Evolutionary conservation across 2,797 vertebrate genomes (phyloP).

Genomic region (Enteromius treurensis): DNA sequence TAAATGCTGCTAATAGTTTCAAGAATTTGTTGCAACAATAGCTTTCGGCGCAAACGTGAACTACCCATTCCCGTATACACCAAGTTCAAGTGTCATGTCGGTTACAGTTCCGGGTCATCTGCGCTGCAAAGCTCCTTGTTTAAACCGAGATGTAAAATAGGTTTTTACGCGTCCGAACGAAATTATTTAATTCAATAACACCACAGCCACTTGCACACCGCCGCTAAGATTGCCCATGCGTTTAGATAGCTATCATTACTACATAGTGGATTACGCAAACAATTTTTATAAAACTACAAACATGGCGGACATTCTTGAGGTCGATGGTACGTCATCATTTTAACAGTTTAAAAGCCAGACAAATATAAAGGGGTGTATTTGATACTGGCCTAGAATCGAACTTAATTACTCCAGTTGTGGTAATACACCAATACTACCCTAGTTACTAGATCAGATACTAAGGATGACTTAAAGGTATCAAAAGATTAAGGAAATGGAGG

Average conservation of each 20-base stretch:
- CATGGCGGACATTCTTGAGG: neutral
- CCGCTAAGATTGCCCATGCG: neutral
- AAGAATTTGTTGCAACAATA: constrained; percentile 8
- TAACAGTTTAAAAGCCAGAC: neutral
- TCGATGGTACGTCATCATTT: neutral
- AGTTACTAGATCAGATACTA: neutral
- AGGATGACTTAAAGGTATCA: neutral
- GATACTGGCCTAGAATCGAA: neutral
- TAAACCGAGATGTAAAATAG: neutral
- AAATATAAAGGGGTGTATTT: neutral
- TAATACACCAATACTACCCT: neutral
- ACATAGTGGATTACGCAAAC: neutral
- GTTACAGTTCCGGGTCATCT: constrained; percentile 16
- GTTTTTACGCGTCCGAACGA: neutral
- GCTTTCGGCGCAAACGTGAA: constrained; percentile 4
- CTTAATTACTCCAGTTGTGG: too few species aligned
- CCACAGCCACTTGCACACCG: neutral
- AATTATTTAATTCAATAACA: neutral
- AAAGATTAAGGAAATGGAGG: neutral
- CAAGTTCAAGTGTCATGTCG: neutral
- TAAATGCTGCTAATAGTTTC: neutral
- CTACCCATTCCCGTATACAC: constrained; percentile 22
- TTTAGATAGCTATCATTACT: neutral
- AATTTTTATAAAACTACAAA: constrained; percentile 1
- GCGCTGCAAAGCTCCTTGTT: neutral